Evolutionary conservation across 1,140 invertebrate species (phyloP).

Genomic region (Bicyclus anynana): DNA sequence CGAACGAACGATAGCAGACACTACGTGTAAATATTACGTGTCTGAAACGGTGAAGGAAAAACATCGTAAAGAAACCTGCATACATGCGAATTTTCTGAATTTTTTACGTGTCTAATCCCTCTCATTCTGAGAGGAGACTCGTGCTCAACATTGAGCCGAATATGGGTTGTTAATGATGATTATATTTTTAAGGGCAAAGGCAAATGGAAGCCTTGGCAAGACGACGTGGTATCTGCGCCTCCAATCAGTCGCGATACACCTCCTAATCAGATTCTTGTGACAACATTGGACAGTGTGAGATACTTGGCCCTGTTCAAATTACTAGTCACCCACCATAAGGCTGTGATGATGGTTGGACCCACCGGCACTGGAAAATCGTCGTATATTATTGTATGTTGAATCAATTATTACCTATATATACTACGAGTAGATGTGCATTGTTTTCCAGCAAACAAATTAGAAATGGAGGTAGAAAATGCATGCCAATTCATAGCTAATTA

Average conservation of each 20-base stretch:
- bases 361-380: conserved; percentile 96
- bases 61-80: no score
- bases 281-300: conserved; percentile 92
- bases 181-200: conserved; percentile 81
- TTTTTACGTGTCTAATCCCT: no score
- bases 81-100: no score
- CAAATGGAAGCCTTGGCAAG: conserved; percentile 94
- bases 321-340: conserved; percentile 88
- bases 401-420: neutral
- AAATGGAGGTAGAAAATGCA: no score
- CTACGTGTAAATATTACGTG: no score
- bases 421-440: no score
- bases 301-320: conserved; percentile 87
- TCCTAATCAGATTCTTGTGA: conserved; percentile 96
- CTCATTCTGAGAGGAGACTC: no score
- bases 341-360: conserved; percentile 91
- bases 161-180: neutral
- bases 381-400: conserved; percentile 81
- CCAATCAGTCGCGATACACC: conserved; percentile 92
- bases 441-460: no score
- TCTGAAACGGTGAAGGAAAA: no score
- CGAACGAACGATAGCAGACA: no score
- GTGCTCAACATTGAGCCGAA: no score
- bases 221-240: conserved; percentile 86
- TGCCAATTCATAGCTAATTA: no score